Percentiles rank a stretch among this genome's conserved stretches.
These are phyloP conservation scores for Leptopilina clavipes DNA, from an alignment of 1,140 invertebrate species.

Conservation along the genomic window DNA sequence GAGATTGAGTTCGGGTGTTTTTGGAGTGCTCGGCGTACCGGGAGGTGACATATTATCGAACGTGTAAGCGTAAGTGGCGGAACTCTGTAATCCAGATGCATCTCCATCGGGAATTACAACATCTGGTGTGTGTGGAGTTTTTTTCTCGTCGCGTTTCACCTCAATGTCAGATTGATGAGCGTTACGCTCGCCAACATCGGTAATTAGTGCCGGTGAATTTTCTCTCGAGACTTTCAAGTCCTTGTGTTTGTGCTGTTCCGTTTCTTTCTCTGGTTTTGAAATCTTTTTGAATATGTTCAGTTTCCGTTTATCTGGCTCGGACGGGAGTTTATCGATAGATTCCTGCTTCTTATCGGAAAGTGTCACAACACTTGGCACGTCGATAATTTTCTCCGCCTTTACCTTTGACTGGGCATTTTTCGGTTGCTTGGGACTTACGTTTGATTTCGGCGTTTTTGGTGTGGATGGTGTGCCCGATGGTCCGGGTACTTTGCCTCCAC, in stretches of 20 bases:
- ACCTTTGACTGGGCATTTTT: conserved; percentile 60
- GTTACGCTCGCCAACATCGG: conserved; percentile 68
- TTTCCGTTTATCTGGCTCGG: conserved; percentile 87
- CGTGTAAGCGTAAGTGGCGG: conserved; percentile 63
- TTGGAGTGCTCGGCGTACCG: conserved; percentile 76
- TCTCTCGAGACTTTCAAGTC: conserved; percentile 65
- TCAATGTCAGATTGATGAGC: conserved; percentile 57
- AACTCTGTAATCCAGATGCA: conserved; percentile 60
- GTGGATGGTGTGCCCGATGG: conserved; percentile 57
- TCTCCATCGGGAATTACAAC: conserved; percentile 67
- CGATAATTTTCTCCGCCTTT: conserved; percentile 64
- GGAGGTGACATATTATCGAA: conserved; percentile 77
- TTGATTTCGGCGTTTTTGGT: conserved; percentile 54
- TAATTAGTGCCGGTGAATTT: conserved; percentile 71
- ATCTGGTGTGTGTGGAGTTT: conserved; percentile 66
- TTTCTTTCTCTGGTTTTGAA: conserved; percentile 78
- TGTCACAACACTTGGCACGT: conserved; percentile 42
- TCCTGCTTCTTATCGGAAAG: conserved; percentile 62
- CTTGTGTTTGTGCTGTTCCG: conserved; percentile 72
- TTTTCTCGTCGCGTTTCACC: conserved; percentile 65
- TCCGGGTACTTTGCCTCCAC: conserved; percentile 57
- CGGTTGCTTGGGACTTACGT: conserved; percentile 56
- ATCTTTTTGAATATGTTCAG: conserved; percentile 91
- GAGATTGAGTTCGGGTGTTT: conserved; percentile 76
- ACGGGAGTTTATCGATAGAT: conserved; percentile 81